Base-by-base conservation (phyloP, 1,140 invertebrate species). In the Drosophila leontia region DNA sequence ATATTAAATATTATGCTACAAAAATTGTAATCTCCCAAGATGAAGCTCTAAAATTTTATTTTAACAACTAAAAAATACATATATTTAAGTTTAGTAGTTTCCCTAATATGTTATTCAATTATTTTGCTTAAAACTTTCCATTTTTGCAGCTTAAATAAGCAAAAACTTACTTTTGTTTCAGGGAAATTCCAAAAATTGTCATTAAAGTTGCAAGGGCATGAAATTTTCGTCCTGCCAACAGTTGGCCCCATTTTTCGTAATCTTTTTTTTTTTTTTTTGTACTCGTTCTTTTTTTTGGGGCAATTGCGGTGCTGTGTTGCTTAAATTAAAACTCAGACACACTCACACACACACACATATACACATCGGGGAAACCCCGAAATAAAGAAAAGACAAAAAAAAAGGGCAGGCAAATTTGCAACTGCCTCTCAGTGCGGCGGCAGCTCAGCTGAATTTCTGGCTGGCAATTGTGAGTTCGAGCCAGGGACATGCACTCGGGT, bases 281-380 rank as follows among this genome's bases (percentile, higher is more conserved):
- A 11, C 39, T 45, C 5, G 11, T 9, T 19, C 12, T 47, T 81
- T 65, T 82, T 58, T 82, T 58, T 57, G 39, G 64, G 82, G 75
- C 82, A 82, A 79, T 86, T 85, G 70, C 76, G 75, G 53, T 62
- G 47, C 75, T 62, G 79, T 87, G 75, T 87, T 87, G 59, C 76
- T 75, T 72, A 88, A 86, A 88, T 86, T 86, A 86, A 85, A 86
- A 88, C 71, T 80, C 79, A 62, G 68, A 71, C 42, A 58, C 51
- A 75, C 41, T 39, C 74, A 69, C 65, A 70, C 35, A 37, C 64
- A 64, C 32, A 51, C 47, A 70, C 35, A 37, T 57, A 56, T 19
- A 51, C 47, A 55, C 34, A 41, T n/a, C n/a, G 48, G 34, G 37
- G 9, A 41, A 71, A 5, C 57, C 41, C 57, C 62, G 13, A n/a